Evolutionary conservation across 2,888 invertebrate species (phyloP).

Genomic region (Megaustenia siamemsis): DNA sequence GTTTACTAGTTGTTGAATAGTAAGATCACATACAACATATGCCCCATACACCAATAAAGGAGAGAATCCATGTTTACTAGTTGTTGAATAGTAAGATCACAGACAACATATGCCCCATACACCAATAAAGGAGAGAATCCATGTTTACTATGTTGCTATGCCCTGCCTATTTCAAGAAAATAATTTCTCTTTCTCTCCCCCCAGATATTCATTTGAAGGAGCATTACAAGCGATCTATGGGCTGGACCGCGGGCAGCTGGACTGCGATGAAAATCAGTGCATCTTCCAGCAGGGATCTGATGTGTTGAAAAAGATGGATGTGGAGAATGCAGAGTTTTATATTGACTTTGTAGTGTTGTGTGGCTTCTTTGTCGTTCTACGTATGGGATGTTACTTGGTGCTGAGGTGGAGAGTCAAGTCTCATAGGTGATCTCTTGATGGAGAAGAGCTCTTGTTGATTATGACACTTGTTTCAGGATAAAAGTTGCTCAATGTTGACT

Average conservation of each 20-base stretch:
- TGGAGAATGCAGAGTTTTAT: slow-evolving; percentile 88
- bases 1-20: too few species aligned
- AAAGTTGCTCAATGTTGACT: too few species aligned
- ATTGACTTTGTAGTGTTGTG: slow-evolving; percentile 90
- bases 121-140: too few species aligned
- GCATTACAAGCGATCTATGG: slow-evolving; percentile 92
- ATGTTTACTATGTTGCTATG: too few species aligned
- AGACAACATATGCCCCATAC: too few species aligned
- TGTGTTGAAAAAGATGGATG: slow-evolving; percentile 90
- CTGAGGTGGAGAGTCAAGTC: slow-evolving; percentile 79
- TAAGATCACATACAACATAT: too few species aligned
- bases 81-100: too few species aligned
- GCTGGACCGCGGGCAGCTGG: slow-evolving; percentile 87
- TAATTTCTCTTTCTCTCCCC: slow-evolving; percentile 30
- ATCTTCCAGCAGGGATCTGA: slow-evolving; percentile 80
- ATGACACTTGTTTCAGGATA: too few species aligned
- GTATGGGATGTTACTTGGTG: slow-evolving; percentile 79
- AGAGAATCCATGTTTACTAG: too few species aligned
- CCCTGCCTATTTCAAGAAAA: too few species aligned
- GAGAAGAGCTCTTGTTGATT: too few species aligned
- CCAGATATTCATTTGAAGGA: slow-evolving; percentile 93
- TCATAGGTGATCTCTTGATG: slow-evolving; percentile 70
- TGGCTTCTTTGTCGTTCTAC: slow-evolving; percentile 90
- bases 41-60: too few species aligned
- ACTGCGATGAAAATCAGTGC: slow-evolving; percentile 85